phyloP scores from a whole-genome alignment of 1,140 invertebrate species.

The Lasioglossum albipes region DNA sequence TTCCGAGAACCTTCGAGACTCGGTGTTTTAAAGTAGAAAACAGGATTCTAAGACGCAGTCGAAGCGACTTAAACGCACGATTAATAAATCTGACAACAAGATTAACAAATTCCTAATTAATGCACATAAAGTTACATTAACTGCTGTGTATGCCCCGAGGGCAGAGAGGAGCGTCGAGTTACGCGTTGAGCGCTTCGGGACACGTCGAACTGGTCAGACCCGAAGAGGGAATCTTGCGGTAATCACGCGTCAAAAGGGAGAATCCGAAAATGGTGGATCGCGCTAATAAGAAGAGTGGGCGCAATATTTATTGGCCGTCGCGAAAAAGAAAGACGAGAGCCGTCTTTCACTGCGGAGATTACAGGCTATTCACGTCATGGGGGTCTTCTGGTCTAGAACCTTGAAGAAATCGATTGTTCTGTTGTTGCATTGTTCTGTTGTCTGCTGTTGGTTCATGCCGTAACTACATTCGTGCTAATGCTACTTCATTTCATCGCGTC shows the following conservation, averaged over 20 bases:
- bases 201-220: not conserved
- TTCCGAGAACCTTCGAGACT: too few species aligned
- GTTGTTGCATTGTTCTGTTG: too few species aligned
- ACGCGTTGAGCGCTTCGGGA: not conserved
- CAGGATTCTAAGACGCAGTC: too few species aligned
- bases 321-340: constrained; percentile 30
- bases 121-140: not conserved
- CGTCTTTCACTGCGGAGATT: constrained; percentile 51
- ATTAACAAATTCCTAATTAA: too few species aligned
- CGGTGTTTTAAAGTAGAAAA: too few species aligned
- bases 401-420: too few species aligned
- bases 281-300: constrained; percentile 63
- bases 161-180: not conserved
- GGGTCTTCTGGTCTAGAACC: too few species aligned
- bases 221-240: constrained; percentile 29
- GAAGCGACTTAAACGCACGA: too few species aligned
- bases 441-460: too few species aligned
- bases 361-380: constrained; percentile 43
- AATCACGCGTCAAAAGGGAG: constrained; percentile 33
- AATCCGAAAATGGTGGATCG: constrained; percentile 44
- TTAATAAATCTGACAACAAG: too few species aligned
- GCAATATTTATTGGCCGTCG: constrained; percentile 62
- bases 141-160: not conserved
- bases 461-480: too few species aligned
- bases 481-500: too few species aligned